Conservation (phyloP, 1,140 invertebrate species). For the Bemisia tabaci region DNA sequence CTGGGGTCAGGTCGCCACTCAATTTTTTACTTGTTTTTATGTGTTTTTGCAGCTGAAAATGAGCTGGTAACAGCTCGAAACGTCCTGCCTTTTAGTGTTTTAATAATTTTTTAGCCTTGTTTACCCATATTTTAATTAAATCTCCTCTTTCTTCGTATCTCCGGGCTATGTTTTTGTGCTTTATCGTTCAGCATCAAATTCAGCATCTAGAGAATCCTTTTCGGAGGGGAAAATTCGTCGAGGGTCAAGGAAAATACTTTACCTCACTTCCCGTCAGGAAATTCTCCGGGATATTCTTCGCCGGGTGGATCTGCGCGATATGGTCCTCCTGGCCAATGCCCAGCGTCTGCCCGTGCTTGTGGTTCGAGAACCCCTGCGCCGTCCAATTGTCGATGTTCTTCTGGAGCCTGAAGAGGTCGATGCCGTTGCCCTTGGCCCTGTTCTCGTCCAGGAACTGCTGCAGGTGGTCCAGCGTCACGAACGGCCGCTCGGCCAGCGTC, state of each 20-base stretch:
- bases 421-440: slow-evolving; percentile 29
- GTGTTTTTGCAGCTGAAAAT: no score
- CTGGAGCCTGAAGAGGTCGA: slow-evolving; percentile 55
- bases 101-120: no score
- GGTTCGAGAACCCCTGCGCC: slow-evolving; percentile 50
- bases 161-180: no score
- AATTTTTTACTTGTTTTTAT: no score
- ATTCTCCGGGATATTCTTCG: slow-evolving; percentile 60
- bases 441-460: slow-evolving; percentile 8
- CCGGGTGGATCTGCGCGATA: slow-evolving; percentile 35
- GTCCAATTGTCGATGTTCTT: slow-evolving; percentile 76
- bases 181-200: no score
- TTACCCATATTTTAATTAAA: no score
- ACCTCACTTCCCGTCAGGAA: slow-evolving; percentile 43
- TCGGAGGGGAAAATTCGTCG: slow-evolving; percentile 11
- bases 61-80: no score
- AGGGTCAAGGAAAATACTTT: slow-evolving; percentile 14
- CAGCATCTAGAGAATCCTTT: no score
- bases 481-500: no score
- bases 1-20: no score
- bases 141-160: no score
- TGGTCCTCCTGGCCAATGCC: slow-evolving; percentile 12
- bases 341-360: slow-evolving; percentile 33
- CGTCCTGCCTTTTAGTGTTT: no score
- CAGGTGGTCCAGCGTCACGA: slow-evolving; percentile 2